Percentiles rank a stretch among this genome's conserved stretches.
phyloP scores from a whole-genome alignment of 64 coral and sea anemone species.

The Montipora foliosa region DNA sequence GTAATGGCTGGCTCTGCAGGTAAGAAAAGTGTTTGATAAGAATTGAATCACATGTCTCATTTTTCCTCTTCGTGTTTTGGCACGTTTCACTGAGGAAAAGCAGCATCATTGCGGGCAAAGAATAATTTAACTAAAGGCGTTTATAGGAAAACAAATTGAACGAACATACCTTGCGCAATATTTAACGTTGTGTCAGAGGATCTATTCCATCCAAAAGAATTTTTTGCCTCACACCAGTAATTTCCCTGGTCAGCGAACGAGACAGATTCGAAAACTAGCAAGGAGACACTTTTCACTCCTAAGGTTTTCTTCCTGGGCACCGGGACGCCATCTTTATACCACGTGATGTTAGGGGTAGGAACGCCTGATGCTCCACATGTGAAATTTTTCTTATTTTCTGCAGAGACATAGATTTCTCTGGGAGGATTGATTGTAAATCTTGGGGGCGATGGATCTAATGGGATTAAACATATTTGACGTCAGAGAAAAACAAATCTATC shows the following conservation, averaged over 20 bases:
- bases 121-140: not conserved
- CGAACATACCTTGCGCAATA: not conserved
- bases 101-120: no score
- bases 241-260: not conserved
- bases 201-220: not conserved
- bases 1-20: no score
- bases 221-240: conserved; percentile 41
- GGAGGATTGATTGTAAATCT: not conserved
- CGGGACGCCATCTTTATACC: conserved; percentile 13
- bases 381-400: not conserved
- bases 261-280: not conserved
- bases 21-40: no score
- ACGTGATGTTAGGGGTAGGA: not conserved
- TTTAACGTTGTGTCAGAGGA: not conserved
- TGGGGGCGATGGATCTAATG: not conserved
- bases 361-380: not conserved
- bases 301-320: not conserved
- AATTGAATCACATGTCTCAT: no score
- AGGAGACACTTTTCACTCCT: not conserved
- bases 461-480: not conserved
- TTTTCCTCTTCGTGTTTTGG: no score
- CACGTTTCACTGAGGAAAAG: no score
- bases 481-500: no score
- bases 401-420: not conserved
- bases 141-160: not conserved